Percentiles rank a stretch among this genome's conserved stretches.
phyloP scores from a whole-genome alignment of 2,888 invertebrate genomes.

The Siphonodentalium dalli region DNA sequence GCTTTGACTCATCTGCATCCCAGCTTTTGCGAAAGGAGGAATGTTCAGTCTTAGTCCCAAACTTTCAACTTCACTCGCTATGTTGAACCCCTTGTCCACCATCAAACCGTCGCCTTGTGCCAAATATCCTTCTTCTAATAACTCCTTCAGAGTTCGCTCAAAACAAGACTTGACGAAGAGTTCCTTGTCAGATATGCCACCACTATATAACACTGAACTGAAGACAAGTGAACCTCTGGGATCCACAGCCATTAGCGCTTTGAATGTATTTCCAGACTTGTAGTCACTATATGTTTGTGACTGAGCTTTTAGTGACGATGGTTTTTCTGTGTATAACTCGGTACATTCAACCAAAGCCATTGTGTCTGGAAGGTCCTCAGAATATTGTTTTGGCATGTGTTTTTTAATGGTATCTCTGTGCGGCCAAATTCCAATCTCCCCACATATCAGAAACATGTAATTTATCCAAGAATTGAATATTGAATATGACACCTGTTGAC shows the following conservation, averaged over 20 bases:
- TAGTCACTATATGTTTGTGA: constrained; percentile 18
- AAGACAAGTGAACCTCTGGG: constrained; percentile 21
- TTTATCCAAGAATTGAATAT: neutral
- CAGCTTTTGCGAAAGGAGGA: constrained; percentile 4
- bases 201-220: constrained; percentile 15
- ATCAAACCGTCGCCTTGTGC: constrained; percentile 12
- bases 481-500: neutral
- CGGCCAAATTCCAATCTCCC: constrained; percentile 1
- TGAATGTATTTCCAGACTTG: constrained; percentile 21
- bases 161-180: constrained; percentile 8
- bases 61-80: constrained; percentile 4
- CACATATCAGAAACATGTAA: constrained; percentile 2
- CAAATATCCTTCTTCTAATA: constrained; percentile 1
- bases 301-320: constrained; percentile 7
- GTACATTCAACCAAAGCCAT: constrained; percentile 16
- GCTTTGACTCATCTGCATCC: constrained; percentile 5
- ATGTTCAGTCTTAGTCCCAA: constrained; percentile 9
- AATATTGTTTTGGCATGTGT: constrained; percentile 7
- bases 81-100: constrained; percentile 15
- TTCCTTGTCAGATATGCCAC: constrained; percentile 17
- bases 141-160: neutral
- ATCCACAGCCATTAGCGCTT: constrained; percentile 14
- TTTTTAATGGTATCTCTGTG: neutral
- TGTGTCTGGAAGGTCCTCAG: constrained; percentile 4
- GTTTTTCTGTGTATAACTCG: constrained; percentile 15